Base-by-base conservation (phyloP, 2,797 vertebrate species). In the Selene dorsalis region DNA sequence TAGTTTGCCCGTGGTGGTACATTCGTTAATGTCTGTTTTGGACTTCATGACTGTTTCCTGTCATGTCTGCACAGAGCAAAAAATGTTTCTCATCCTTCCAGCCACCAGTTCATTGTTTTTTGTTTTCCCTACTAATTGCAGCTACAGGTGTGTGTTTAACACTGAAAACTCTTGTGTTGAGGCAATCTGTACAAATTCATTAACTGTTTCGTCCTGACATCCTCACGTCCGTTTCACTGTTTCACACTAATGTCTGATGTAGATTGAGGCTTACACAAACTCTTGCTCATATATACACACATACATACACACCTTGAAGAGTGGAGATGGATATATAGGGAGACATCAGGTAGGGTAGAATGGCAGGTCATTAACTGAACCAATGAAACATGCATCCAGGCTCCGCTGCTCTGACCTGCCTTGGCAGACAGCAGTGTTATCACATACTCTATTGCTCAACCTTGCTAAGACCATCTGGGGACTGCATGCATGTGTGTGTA, bases 341-440 rank as follows among this genome's bases (percentile, higher is more conserved):
- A 70, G 56, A 70, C 39, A 66, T 73, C 72, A 64, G 77, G 75
- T 64, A 59, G 58, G 52, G 55, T 4, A 56, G 82, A 82, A 67
- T 86, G 84, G 82, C 89, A 91, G 89, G 82, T 88, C 85, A 89
- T 93, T 92, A 92, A 79, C 61, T 67, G 80, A 89, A 87, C 70
- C 84, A 88, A 80, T 87, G 83, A 82, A 85, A 92, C 89, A 84
- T 83, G 82, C 77, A 71, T 79, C 68, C 56, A 16, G 55, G 57
- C 61, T 84, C 56, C 38, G 82, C 74, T 67, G 82, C 60, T 69
- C 71, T 85, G 81, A 87, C 84, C 82, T 65, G 77, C 47, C 68
- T 65, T 26, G 55, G 71, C 76, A 82, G 76, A 70, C 84, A 72
- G 76, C 50, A 28, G 78, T 45, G 73, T 73, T 84, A 87, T 84